Base-by-base conservation (phyloP, 2,113 vertebrate species). In the Dasyprocta punctata region DNA sequence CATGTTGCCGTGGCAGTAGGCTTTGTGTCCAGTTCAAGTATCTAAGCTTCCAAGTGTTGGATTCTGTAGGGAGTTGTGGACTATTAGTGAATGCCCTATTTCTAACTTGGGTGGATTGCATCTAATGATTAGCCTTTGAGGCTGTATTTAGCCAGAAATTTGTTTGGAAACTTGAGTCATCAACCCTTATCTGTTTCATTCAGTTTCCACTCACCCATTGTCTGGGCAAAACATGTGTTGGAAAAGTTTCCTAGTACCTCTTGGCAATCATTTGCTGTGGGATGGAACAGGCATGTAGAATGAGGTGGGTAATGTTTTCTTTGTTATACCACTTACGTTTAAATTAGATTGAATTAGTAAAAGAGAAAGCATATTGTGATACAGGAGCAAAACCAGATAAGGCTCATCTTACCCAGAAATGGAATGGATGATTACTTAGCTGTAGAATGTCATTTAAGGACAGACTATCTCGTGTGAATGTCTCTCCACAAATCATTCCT, bases 111-210 rank as follows among this genome's bases (percentile, higher is more conserved):
- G 67, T 95, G 93, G 63, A 81, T 91, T 75, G 36, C 30, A 65
- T 52, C n/a, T 93, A 58, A 88, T 86, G 92, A 97, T 95, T 92
- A 93, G 88, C 81, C 67, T 93, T 87, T 94, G 89, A 95, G 47
- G 52, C 92, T 81, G 80, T 85, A 69, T 95, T 96, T 96, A 95
- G 94, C 86, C 75, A 93, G 78, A 94, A 92, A 58, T 93, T 89
- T 92, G 85, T 92, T 97, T 92, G 67, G 80, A 97, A 95, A 85
- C 75, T 73, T 97, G 96, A 97, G 82, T 97, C 91, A 94, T 95
- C 89, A 91, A 44, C 47, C 22, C 49, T 97, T 97, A 97, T 95
- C 96, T 97, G 30, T 95, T 95, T 94, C 49, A 89, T 49, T 95
- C 86, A 73, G 56, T 97, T 97, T 97, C 93, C 92, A 95, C 77